Evolutionary conservation across 2,113 vertebrate species (phyloP).

Genomic region (Platysternon megacephalum): DNA sequence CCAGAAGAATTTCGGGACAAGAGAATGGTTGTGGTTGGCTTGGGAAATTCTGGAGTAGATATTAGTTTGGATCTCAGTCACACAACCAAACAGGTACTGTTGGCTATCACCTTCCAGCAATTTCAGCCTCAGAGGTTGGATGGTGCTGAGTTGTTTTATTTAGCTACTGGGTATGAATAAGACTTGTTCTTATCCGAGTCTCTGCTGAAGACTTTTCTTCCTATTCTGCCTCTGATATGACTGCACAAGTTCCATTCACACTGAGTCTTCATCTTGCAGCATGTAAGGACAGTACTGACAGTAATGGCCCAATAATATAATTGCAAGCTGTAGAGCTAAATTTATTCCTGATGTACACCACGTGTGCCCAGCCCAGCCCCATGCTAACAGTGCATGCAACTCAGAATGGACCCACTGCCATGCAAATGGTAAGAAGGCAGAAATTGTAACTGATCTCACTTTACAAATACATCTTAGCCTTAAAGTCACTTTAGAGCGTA

Average conservation of each 20-base stretch:
- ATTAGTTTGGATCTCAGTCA: constrained; percentile 84
- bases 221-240: neutral
- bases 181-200: neutral
- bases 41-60: constrained; percentile 84
- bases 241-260: neutral
- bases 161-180: neutral
- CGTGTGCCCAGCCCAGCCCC: too few species aligned
- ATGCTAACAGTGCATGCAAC: too few species aligned
- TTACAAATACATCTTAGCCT: neutral
- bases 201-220: neutral
- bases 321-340: too few species aligned
- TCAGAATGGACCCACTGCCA: too few species aligned
- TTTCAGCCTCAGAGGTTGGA: neutral
- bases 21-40: constrained; percentile 82
- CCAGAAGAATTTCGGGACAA: constrained; percentile 75
- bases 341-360: too few species aligned
- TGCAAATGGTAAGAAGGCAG: too few species aligned
- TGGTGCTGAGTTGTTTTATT: neutral
- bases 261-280: neutral
- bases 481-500: neutral
- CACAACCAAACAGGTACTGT: constrained; percentile 76
- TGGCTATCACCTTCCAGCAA: neutral
- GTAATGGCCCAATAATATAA: neutral
- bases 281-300: neutral
- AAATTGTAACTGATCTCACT: neutral